Base-by-base conservation (phyloP, 2,797 vertebrate genomes). In the Xiphorhynchus erythropygius region DNA sequence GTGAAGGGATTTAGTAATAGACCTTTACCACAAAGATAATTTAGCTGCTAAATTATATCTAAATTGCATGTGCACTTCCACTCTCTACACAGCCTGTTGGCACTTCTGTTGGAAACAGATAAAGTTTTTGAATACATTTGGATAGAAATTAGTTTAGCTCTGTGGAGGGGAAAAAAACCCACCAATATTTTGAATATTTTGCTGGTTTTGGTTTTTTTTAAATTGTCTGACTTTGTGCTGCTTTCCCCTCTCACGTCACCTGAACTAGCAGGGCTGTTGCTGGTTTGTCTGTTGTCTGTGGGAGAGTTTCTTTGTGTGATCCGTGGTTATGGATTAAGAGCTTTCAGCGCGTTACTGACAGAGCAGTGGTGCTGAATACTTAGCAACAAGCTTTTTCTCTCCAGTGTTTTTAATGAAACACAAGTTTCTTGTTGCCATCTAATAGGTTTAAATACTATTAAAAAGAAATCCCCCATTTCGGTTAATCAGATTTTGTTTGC, bases 401-500 rank as follows among this genome's bases (percentile, higher is more conserved):
- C 49, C 21, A 91, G 64, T 83, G 49, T 89, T 93, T 95, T 83
- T 87, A 85, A 91, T 70, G 87, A 94, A 92, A 87, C 57, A 86
- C 79, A 90, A 93, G 70, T 95, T 96, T 95, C 82, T 80, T 91
- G 67, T 90, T 94, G 74, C 85, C 22, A 13, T 89, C 78, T 85
- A 89, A 89, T 93, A 70, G 68, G 71, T 89, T 96, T 92, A 96
- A 85, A 89, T 42, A 18, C 75, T 89, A 33, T 88, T 93, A 77
- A 83, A 84, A 93, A 91, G 82, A 95, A 94, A 90, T 93, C 64
- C 64, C 56, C 60, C 60, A 83, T 74, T 92, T 94, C 86, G 50
- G 78, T 89, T 97, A 93, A 94, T 90, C 75, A 92, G 87, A 91
- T 97, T 94, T 80, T 92, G 65, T 94, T 95, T 94, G 78, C 75